Conservation (phyloP, 2,888 invertebrate species). For the Parasteatoda lunata region DNA sequence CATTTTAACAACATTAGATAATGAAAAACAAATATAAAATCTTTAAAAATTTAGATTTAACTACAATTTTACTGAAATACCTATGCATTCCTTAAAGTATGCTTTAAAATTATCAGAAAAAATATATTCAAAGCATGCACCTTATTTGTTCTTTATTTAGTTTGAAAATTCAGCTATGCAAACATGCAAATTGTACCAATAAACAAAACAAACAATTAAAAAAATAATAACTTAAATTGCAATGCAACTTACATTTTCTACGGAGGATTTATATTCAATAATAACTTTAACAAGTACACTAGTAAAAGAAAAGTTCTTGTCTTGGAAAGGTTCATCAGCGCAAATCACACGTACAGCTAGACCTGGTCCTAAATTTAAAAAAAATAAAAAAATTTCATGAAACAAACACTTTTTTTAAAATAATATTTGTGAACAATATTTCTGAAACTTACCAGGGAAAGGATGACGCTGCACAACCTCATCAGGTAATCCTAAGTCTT, state of each 20-base stretch:
- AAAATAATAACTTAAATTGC: neutral
- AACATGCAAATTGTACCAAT: neutral
- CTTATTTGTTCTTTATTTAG: too few relatives aligned
- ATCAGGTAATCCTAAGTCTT: conserved; percentile 89
- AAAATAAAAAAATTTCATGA: neutral
- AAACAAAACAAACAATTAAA: too few relatives aligned
- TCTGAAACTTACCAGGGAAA: conserved; percentile 83
- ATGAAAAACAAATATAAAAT: too few relatives aligned
- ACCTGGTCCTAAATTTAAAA: conserved; percentile 82
- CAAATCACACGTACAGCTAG: conserved; percentile 96
- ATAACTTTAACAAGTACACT: conserved; percentile 95
- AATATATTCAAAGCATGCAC: too few relatives aligned
- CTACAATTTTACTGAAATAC: too few relatives aligned
- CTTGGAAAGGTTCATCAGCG: conserved; percentile 94
- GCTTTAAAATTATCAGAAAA: too few relatives aligned
- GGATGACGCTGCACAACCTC: conserved; percentile 95
- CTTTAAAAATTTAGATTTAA: too few relatives aligned
- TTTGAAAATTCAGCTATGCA: too few relatives aligned
- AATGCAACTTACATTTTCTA: conserved; percentile 73
- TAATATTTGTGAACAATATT: neutral
- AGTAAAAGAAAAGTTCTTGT: conserved; percentile 95
- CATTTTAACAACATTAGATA: too few relatives aligned
- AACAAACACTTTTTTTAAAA: neutral
- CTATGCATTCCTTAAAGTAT: too few relatives aligned
- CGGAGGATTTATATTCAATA: conserved; percentile 87